Base-by-base conservation (phyloP, 2,113 vertebrate genomes). In the Muntiacus reevesi region DNA sequence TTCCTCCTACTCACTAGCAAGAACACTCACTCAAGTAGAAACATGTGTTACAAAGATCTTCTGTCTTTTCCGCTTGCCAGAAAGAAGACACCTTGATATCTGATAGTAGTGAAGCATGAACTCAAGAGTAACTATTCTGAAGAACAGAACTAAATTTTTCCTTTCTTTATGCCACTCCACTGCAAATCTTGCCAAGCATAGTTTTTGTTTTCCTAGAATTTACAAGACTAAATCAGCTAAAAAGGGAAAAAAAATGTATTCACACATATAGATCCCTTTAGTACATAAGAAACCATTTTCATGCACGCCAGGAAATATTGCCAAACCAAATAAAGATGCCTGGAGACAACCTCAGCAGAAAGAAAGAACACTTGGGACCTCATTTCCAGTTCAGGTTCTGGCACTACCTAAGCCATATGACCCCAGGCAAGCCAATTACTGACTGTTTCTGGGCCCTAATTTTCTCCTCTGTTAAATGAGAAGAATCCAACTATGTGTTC, bases 101-200 rank as follows among this genome's bases (percentile, higher is more conserved):
- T 3, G n/a, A 97, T 13, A 96, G 81, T 40, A 94, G 96, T 54
- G 54, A 96, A 95, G 59, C n/a, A 74, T 52, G n/a, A 97, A 93
- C 40, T 91, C 47, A 82, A 74, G 92, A 97, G 81, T 78, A 88
- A 94, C 59, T 79, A 45, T 88, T 89, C 78, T 96, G 47, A 96
- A 95, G 74, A 91, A 92, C 0, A 43, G 60, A 97, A 90, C 27
- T 93, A 90, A 90, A 74, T 87, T 89, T 90, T 91, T 43, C 81
- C 60, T 91, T 78, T 95, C 23, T 30, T 79, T 95, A 93, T 50
- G 47, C 40, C 74, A 95, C 71, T 90, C 16, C 71, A 94, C 60
- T 79, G 45, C 11, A 95, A 82, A 86, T 91, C 78, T 87, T 78
- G 40, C 40, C 52, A 93, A 82, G 10, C 27, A 36, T 4, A 91